Evolutionary conservation across 2,888 invertebrate species (phyloP), one percentile per base, ranked within the genome.

Genomic region (Cataglyphis rosenhaueri): DNA sequence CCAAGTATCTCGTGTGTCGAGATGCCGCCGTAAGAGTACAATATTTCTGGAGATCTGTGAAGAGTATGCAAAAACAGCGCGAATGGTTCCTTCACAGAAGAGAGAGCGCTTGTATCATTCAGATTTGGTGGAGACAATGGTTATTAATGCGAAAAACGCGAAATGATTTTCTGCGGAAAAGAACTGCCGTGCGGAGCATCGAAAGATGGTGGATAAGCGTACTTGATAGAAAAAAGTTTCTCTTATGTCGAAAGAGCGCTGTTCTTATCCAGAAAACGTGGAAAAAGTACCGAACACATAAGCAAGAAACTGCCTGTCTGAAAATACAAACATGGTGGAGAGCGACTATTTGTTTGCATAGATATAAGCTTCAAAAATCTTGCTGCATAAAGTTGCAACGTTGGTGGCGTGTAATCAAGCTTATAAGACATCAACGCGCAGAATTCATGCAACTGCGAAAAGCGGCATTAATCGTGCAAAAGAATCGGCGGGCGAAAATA

Each of bases 81-180:
- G 91, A 92, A 35, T 91, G 94, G 29, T 96, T 95, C 84, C 84
- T 91, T 12, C 90, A 82, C 18, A 86, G 91, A 10, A 76, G 88
- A n/a, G 65, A 88, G 35, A 92, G 95, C 32, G 92, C 92, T 6
- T 64, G 91, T 6, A 82, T 88, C 1, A 94, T 96, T 38, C 96
- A 96, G 90, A 89, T 87, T 41, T 94, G 93, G 92, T 96, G 94
- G 90, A 95, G 94, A 91, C 94, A 95, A 15, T 91, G 91, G 59
- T 87, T 93, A 35, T 86, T 93, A 1, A 95, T 95, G 94, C 92
- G 93, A 83, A 90, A 89, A 85, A 92, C 95, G 57, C 94, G 94
- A 71, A 86, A 92, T 3, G 88, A 92, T 38, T 96, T 95, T 88
- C 82, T 92, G 15, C 88, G 88, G 32, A 90, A 93, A n/a, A 92